These are phyloP conservation scores for Drosophila fulvimacula DNA, from an alignment of 2,888 invertebrate genomes.

Conservation along the genomic window DNA sequence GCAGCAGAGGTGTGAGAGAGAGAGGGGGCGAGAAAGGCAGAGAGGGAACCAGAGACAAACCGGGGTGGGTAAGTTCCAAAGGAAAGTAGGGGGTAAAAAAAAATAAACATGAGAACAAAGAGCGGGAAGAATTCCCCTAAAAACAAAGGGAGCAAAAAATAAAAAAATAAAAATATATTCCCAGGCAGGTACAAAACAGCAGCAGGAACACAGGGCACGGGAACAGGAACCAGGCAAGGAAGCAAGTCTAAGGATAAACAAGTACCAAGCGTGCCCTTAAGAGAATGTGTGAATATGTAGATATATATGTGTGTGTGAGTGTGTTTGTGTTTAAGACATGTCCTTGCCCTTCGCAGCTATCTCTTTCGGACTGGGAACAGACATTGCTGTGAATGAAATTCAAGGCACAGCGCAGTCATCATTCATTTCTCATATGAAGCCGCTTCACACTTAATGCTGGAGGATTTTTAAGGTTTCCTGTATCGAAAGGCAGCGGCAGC, in stretches of 20 bases:
- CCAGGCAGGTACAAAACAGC: conserved; percentile 69
- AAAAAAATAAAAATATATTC: conserved; percentile 59
- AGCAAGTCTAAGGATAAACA: conserved; percentile 62
- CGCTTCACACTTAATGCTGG: conserved; percentile 50
- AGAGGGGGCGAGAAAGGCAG: neutral
- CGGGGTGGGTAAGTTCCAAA: conserved; percentile 30
- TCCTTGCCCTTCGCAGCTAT: conserved; percentile 46
- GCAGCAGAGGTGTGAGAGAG: conserved; percentile 8
- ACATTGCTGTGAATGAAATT: conserved; percentile 77
- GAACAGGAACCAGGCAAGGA: conserved; percentile 51
- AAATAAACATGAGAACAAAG: conserved; percentile 30
- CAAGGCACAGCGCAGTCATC: conserved; percentile 71
- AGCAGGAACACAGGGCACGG: conserved; percentile 29
- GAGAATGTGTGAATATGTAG: conserved; percentile 8
- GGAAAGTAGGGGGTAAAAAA: conserved; percentile 14
- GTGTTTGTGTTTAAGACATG: conserved; percentile 27
- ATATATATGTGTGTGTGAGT: neutral
- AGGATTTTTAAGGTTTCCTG: conserved; percentile 83
- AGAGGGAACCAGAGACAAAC: conserved; percentile 13
- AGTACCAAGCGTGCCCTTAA: conserved; percentile 43
- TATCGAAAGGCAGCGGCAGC: conserved; percentile 53
- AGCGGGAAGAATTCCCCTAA: conserved; percentile 55
- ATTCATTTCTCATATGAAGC: conserved; percentile 71
- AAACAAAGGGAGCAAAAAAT: conserved; percentile 45
- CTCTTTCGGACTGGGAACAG: conserved; percentile 44